These are phyloP conservation scores for Diacarnus erythraeanus DNA, from an alignment of 37 sponge, comb jelly and placozoan species.

Conservation along the genomic window DNA sequence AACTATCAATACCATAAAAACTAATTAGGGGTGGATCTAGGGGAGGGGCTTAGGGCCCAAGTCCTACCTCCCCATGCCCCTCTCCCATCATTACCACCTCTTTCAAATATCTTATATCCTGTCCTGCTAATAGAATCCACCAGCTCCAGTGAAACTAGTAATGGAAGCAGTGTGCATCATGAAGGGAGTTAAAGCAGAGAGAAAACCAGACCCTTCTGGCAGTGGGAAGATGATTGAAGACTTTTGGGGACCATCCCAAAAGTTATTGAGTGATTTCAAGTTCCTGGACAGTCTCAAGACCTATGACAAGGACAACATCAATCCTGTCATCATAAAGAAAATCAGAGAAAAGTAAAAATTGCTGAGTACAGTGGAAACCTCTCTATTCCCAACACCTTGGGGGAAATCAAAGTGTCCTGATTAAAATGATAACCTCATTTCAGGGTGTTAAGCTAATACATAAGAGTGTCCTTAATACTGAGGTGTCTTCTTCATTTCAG, in stretches of 20 bases:
- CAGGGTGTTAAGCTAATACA: neutral
- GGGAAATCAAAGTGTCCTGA: no score
- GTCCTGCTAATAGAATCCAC: conserved; percentile 74
- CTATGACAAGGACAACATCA: conserved; percentile 97
- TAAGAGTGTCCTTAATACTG: neutral
- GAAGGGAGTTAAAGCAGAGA: conserved; percentile 89
- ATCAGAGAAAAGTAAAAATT: conserved; percentile 97
- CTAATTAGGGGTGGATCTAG: no score
- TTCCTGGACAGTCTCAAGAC: conserved; percentile 93
- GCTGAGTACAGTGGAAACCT: no score
- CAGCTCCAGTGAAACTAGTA: conserved; percentile 85
- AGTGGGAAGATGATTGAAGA: conserved; percentile 97
- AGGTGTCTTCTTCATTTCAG: neutral
- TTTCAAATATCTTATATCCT: neutral
- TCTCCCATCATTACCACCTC: neutral
- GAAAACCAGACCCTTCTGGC: conserved; percentile 95
- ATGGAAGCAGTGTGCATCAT: conserved; percentile 99
- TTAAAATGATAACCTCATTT: neutral
- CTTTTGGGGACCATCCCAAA: conserved; percentile 97
- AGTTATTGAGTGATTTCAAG: conserved; percentile 92
- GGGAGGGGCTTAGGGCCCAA: no score
- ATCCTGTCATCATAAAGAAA: conserved; percentile 90
- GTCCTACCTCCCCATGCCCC: neutral
- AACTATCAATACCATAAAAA: neutral
- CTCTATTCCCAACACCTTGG: no score